phyloP scores from a whole-genome alignment of 2,113 vertebrate species.

The Sula dactylatra region DNA sequence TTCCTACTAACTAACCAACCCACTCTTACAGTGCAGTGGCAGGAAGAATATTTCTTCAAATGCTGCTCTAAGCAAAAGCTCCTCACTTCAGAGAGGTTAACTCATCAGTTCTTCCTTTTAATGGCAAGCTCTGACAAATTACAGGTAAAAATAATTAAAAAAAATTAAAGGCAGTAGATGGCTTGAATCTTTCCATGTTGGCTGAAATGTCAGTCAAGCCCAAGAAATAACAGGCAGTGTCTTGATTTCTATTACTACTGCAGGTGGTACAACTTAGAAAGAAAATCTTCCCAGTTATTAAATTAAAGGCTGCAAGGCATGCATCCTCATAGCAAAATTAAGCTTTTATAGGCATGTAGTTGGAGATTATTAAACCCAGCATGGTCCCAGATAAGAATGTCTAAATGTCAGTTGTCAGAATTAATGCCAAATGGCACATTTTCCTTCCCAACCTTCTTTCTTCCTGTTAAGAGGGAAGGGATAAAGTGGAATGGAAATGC shows the following conservation, averaged over 20 bases:
- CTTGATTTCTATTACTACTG: slow-evolving; percentile 63
- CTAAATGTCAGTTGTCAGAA: slow-evolving; percentile 33
- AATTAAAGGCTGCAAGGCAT: slow-evolving; percentile 67
- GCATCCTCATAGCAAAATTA: slow-evolving; percentile 62
- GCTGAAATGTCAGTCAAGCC: slow-evolving; percentile 57
- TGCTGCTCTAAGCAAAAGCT: slow-evolving; percentile 23
- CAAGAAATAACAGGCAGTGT: slow-evolving; percentile 53
- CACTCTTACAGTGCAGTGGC: neutral
- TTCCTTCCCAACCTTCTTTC: neutral
- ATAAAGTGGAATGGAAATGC: neutral
- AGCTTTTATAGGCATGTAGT: slow-evolving; percentile 52
- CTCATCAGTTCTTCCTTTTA: slow-evolving; percentile 21
- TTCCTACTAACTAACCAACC: neutral
- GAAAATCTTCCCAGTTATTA: slow-evolving; percentile 57
- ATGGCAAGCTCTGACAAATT: slow-evolving; percentile 45
- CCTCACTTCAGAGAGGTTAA: neutral
- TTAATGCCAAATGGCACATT: slow-evolving; percentile 36
- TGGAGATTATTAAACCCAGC: slow-evolving; percentile 68
- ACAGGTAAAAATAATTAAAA: slow-evolving; percentile 36
- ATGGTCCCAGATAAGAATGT: slow-evolving; percentile 40
- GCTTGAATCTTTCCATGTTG: slow-evolving; percentile 12
- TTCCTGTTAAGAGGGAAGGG: neutral
- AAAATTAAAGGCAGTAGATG: slow-evolving; percentile 26
- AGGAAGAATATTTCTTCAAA: slow-evolving; percentile 14
- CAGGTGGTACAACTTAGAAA: slow-evolving; percentile 65